Conservation (phyloP, 2,888 invertebrate species). For the Mylabris sibirica region DNA sequence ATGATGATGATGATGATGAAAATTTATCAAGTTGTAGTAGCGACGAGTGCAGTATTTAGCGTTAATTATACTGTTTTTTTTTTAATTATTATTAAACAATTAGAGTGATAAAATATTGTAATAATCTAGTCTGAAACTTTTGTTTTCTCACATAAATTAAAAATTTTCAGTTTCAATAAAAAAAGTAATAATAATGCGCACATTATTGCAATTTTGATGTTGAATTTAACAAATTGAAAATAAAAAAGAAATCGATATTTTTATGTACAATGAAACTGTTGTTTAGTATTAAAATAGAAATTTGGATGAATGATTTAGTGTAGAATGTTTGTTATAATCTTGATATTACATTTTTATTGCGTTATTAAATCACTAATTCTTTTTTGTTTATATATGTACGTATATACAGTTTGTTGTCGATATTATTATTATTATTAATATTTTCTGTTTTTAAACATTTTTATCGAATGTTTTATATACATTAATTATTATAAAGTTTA, state of each 20-base stretch:
- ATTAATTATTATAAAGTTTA: constrained; percentile 34
- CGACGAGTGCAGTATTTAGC: constrained; percentile 71
- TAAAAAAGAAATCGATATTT: constrained; percentile 37
- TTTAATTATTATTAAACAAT: background rate
- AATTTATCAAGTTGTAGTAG: constrained; percentile 63
- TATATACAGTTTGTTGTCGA: constrained; percentile 6
- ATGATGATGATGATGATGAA: constrained; percentile 36
- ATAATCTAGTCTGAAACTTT: constrained; percentile 35
- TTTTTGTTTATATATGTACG: background rate
- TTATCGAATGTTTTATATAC: constrained; percentile 32
- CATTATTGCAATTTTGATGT: constrained; percentile 19
- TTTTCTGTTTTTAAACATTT: constrained; percentile 25
- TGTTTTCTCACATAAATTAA: constrained; percentile 22
- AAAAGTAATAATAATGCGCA: constrained; percentile 19
- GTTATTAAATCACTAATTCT: constrained; percentile 36
- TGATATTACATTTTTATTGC: constrained; percentile 26
- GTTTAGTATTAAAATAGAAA: constrained; percentile 40
- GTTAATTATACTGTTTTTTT: constrained; percentile 17
- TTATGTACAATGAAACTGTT: constrained; percentile 45
- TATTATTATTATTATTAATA: constrained; percentile 28
- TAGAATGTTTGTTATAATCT: constrained; percentile 24
- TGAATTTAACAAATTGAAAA: background rate
- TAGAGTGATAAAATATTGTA: background rate
- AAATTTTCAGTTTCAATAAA: too few species aligned
- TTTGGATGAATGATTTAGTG: background rate